Evolutionary conservation across 2,113 vertebrate genomes (phyloP), one percentile per base, ranked within the genome.

Genomic region (Passer montanus): DNA sequence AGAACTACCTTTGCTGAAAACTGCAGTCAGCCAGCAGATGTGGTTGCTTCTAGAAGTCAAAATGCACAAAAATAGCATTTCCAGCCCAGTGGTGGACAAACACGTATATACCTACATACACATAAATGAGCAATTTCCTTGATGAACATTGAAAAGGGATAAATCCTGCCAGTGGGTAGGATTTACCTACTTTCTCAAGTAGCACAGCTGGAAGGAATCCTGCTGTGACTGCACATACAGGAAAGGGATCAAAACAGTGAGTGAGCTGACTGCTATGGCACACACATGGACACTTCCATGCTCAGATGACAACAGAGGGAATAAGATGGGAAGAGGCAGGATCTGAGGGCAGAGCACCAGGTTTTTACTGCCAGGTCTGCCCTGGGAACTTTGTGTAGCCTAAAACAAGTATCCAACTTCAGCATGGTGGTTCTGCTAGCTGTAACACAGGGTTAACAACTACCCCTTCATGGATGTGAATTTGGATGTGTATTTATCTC

Each of bases 21-120:
- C 39, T 90, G 56, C 58, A 60, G 73, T 35, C 62, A 93, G 78
- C 28, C 79, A 70, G 53, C 30, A 87, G 26, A 83, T 68, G 15
- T 10, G 11, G 46, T 7, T 44, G 22, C n/a, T 82, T 95, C 69
- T 76, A 56, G 31, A 77, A 84, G 31, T 43, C 50, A 70, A 81
- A 56, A 47, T 13, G 39, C 15, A 22, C 35, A 50, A 87, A 92
- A 73, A 83, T 3, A 3, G 52, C 49, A 43, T 55, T 31, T 41
- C 46, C 59, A 91, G 78, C 52, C 52, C 47, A 70, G 0, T 2
- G 22, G 67, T 11, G 20, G 13, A 43, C 8, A 74, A 85, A 88
- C 4, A 49, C 0, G 1, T 35, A 12, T 9, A 18, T 20, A 56
- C 10, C 33, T 56, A 53, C 17, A 50, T 4, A n/a, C 16, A 53